Conservation (phyloP, 2,888 invertebrate species). For the Drosophila acutilabella region DNA sequence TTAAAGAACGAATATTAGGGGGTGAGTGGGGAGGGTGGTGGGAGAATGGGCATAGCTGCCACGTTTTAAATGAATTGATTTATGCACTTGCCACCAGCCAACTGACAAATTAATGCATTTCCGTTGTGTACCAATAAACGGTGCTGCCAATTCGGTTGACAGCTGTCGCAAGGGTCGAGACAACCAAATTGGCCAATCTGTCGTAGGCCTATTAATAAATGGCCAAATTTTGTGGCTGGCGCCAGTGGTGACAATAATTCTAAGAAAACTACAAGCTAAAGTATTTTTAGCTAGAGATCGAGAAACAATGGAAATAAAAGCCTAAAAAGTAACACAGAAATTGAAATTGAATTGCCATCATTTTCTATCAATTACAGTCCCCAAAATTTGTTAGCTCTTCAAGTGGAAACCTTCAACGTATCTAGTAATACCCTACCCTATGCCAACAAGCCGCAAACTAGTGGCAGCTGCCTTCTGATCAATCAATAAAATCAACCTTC, state of each 20-base stretch:
- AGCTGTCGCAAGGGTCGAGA: constrained; percentile 33
- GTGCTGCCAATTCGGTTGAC: constrained; percentile 48
- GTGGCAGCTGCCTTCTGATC: constrained; percentile 43
- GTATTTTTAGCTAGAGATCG: constrained; percentile 13
- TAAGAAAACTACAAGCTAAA: constrained; percentile 29
- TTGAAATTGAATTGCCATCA: too few species aligned
- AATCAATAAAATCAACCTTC: constrained; percentile 48
- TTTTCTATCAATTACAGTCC: too few species aligned
- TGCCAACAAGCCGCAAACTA: constrained; percentile 20
- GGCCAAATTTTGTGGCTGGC: background rate
- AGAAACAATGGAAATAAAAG: background rate
- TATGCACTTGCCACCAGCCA: constrained; percentile 58
- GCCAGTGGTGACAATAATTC: constrained; percentile 38
- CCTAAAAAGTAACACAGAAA: background rate
- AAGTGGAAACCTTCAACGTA: background rate
- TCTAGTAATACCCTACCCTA: background rate
- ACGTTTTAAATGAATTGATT: constrained; percentile 66
- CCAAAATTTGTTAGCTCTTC: too few species aligned
- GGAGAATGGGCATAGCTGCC: background rate
- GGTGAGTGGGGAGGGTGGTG: background rate
- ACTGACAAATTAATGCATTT: constrained; percentile 77
- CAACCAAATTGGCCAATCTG: constrained; percentile 54
- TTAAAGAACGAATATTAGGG: constrained; percentile 6
- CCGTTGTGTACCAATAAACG: constrained; percentile 61
- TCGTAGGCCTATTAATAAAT: constrained; percentile 28